phyloP scores from a whole-genome alignment of 1,140 invertebrate genomes.

The Leptinotarsa lineolata region DNA sequence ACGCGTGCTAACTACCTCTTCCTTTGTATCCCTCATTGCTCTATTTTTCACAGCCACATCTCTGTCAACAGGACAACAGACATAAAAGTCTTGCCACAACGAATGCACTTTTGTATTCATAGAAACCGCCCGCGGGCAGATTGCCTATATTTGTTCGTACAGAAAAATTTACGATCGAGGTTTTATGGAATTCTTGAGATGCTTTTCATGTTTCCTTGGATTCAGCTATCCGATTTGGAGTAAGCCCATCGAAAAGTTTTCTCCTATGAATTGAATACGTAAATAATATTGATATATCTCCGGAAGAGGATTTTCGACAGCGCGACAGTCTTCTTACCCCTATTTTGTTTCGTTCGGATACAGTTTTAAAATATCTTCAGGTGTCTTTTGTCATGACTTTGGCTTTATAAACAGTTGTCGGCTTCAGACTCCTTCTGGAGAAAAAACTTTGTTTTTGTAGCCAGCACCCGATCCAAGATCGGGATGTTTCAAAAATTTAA shows the following conservation, averaged over 20 bases:
- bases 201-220: background rate
- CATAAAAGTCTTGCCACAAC: constrained; percentile 25
- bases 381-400: too few species aligned
- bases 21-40: constrained; percentile 36
- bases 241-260: background rate
- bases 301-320: too few species aligned
- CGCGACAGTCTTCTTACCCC: too few species aligned
- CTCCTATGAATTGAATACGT: background rate
- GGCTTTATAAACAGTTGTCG: too few species aligned
- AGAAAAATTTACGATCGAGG: background rate
- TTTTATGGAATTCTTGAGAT: background rate
- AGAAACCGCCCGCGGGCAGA: constrained; percentile 1
- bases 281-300: too few species aligned
- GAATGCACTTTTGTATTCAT: constrained; percentile 21
- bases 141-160: constrained; percentile 3
- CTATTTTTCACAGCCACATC: constrained; percentile 35
- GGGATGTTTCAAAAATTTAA: too few species aligned
- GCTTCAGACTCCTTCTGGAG: too few species aligned
- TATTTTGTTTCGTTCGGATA: too few species aligned
- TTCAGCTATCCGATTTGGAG: background rate
- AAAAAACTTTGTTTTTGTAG: too few species aligned
- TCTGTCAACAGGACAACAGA: constrained; percentile 22
- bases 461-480: too few species aligned
- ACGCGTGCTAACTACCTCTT: constrained; percentile 39
- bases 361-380: too few species aligned